These are phyloP conservation scores for Nemurella pictetii DNA, from an alignment of 2,888 invertebrate species.

Conservation along the genomic window DNA sequence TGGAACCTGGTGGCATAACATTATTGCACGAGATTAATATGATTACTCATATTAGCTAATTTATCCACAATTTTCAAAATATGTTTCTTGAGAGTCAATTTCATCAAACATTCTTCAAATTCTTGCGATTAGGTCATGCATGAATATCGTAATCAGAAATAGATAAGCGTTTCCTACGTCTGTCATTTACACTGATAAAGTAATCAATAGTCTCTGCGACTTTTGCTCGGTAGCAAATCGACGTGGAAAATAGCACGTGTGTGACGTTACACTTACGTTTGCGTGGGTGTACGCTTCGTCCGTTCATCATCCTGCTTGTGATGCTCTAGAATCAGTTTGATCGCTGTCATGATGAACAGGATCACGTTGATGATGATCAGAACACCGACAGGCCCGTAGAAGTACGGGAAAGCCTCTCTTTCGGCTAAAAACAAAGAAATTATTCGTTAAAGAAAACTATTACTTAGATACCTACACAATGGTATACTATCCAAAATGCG, in stretches of 20 bases:
- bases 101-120: background rate
- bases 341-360: slow-evolving; percentile 60
- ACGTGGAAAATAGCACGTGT: background rate
- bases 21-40: too few species aligned
- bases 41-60: too few species aligned
- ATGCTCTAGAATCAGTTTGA: slow-evolving; percentile 26
- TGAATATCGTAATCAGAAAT: background rate
- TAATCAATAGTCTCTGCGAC: background rate
- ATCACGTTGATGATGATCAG: slow-evolving; percentile 59
- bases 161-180: background rate
- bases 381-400: slow-evolving; percentile 63
- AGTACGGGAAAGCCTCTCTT: slow-evolving; percentile 58
- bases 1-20: slow-evolving; percentile 55
- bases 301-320: background rate
- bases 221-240: background rate
- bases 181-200: background rate
- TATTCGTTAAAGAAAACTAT: too few species aligned
- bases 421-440: slow-evolving; percentile 60
- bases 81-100: background rate
- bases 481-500: background rate
- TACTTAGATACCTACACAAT: background rate
- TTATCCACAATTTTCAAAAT: too few species aligned
- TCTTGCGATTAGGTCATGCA: background rate
- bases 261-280: slow-evolving; percentile 35
- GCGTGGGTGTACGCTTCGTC: slow-evolving; percentile 30